Percentiles rank a stretch among this genome's conserved stretches.
Conservation (phyloP, 2,888 invertebrate species). For the Ischnus inquisitorius region DNA sequence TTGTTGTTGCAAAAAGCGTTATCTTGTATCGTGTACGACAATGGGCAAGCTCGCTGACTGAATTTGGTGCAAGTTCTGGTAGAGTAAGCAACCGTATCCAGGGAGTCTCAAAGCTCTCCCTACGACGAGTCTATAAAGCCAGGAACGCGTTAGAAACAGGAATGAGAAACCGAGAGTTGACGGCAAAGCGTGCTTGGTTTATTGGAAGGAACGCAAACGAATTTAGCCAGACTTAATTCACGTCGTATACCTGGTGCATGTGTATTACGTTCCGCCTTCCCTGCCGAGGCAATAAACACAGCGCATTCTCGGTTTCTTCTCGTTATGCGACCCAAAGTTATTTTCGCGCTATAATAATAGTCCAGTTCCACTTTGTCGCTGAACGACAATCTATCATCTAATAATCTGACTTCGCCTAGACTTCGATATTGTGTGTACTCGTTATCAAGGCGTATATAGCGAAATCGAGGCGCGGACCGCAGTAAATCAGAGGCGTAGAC, state of each 20-base stretch:
- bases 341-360: background rate
- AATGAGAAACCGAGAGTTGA: background rate
- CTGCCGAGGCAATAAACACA: constrained; percentile 31
- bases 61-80: no score
- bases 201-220: background rate
- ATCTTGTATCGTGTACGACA: no score
- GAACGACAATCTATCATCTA: background rate
- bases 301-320: constrained; percentile 28
- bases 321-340: background rate
- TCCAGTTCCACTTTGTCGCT: background rate
- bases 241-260: background rate
- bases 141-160: background rate
- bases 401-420: background rate
- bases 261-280: background rate
- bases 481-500: constrained; percentile 5
- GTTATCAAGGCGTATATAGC: background rate
- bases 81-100: background rate
- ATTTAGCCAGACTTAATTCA: background rate
- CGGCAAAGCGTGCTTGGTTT: background rate
- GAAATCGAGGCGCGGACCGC: constrained; percentile 4
- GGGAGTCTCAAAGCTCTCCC: background rate
- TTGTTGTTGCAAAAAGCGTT: no score
- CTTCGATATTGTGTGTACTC: background rate
- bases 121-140: background rate
- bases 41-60: no score